Evolutionary conservation across 2,888 invertebrate species (phyloP), one percentile per base, ranked within the genome.

Genomic region (Orchesellides sinensis): DNA sequence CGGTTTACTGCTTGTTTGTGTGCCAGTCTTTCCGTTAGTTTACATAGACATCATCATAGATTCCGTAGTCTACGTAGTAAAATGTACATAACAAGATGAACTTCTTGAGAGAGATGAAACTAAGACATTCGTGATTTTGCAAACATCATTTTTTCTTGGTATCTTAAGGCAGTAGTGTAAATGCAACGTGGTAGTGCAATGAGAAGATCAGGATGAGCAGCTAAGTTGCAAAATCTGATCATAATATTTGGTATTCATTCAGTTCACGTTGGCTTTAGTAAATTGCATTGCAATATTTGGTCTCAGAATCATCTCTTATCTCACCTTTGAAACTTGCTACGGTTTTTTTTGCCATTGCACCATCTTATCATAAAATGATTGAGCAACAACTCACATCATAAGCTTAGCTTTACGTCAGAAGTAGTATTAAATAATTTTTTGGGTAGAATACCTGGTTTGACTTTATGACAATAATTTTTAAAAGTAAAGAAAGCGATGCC

Each of bases 1-100:
- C 61, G 61, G 61, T 61, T 61, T 54, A 32, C 61, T 61, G 1
- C 32, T 32, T 56, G 56, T 32, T 61, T 61, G 32, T 61, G 5
- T 61, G 32, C 35, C 61, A 54, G 54, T 25, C 6, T 52, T 3
- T 23, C 21, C 54, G 23, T 25, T 54, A 25, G 25, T 19, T 17
- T 17, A 49, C 25, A 54, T 25, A 5, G 40, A 14, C 40, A 40
- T 10, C n/a, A n/a, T n/a, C n/a, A n/a, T n/a, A n/a, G n/a, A n/a
- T n/a, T n/a, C n/a, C n/a, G n/a, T n/a, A n/a, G n/a, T n/a, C n/a
- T n/a, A n/a, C n/a, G n/a, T n/a, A n/a, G n/a, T n/a, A n/a, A n/a
- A n/a, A n/a, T n/a, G n/a, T n/a, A n/a, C n/a, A n/a, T n/a, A n/a
- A n/a, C n/a, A n/a, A n/a, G n/a, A n/a, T n/a, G n/a, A n/a, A n/a